These are phyloP conservation scores for Rhopalosiphum padi DNA, from an alignment of 1,140 invertebrate species.

Conservation along the genomic window DNA sequence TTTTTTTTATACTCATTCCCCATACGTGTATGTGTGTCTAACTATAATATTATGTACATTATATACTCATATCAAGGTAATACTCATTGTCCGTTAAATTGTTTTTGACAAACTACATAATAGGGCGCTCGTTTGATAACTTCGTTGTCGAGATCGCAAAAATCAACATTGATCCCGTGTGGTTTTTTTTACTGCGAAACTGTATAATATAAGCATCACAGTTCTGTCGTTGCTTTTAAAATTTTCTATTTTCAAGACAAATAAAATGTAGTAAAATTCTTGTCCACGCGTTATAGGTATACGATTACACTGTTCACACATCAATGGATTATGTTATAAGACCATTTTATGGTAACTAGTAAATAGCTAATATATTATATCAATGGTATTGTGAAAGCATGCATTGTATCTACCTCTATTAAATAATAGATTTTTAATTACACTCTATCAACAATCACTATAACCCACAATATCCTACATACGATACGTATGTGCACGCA, in stretches of 20 bases:
- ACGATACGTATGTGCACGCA: neutral
- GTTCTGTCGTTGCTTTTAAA: neutral
- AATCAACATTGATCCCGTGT: neutral
- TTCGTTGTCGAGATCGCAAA: neutral
- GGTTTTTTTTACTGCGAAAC: neutral
- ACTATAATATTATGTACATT: neutral
- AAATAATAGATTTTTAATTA: neutral
- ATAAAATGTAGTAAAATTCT: neutral
- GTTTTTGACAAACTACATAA: slow-evolving; percentile 47
- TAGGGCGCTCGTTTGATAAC: neutral
- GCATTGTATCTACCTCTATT: neutral
- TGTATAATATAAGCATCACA: neutral
- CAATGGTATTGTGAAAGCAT: neutral
- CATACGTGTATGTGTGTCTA: neutral
- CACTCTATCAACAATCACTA: neutral
- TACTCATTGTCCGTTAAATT: slow-evolving; percentile 35
- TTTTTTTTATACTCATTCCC: neutral
- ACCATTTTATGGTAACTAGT: neutral
- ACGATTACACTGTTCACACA: neutral
- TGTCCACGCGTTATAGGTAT: neutral
- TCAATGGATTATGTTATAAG: neutral
- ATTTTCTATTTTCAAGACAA: neutral
- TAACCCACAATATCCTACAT: neutral
- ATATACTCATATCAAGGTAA: neutral
- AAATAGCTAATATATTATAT: neutral